These are phyloP conservation scores for Epinephelus coioides DNA, from an alignment of 2,797 vertebrate genomes.

Conservation along the genomic window DNA sequence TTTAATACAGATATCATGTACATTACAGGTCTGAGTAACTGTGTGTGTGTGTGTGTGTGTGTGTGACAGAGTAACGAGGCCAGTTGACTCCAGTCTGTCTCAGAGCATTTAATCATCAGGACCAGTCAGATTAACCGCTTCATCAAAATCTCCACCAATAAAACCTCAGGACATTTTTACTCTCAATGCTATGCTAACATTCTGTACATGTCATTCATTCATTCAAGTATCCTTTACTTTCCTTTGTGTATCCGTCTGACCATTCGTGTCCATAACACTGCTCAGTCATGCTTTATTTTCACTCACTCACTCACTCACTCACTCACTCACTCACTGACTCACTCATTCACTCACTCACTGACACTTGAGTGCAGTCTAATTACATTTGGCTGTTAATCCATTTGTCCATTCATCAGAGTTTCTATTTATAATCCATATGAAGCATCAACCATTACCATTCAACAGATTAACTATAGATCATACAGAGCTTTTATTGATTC, in stretches of 20 bases:
- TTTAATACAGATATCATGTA: neutral
- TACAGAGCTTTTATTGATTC: slow-evolving; percentile 34
- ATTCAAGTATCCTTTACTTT: slow-evolving; percentile 34
- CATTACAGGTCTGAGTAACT: neutral
- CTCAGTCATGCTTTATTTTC: slow-evolving; percentile 43
- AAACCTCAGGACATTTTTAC: slow-evolving; percentile 55
- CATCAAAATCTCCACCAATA: slow-evolving; percentile 64
- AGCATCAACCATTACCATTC: slow-evolving; percentile 50
- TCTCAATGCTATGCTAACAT: slow-evolving; percentile 30
- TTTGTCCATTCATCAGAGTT: slow-evolving; percentile 48
- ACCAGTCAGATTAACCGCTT: slow-evolving; percentile 67
- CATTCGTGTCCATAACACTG: slow-evolving; percentile 23
- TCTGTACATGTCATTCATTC: slow-evolving; percentile 67
- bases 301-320: slow-evolving; percentile 8
- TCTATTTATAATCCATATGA: slow-evolving; percentile 48
- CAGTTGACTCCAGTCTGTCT: slow-evolving; percentile 67
- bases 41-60: neutral
- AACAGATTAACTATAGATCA: slow-evolving; percentile 54
- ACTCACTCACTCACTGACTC: slow-evolving; percentile 3
- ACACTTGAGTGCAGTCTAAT: slow-evolving; percentile 54
- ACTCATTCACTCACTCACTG: neutral
- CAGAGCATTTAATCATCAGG: slow-evolving; percentile 78
- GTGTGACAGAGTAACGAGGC: slow-evolving; percentile 53
- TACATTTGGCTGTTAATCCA: slow-evolving; percentile 73
- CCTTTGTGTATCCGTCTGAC: slow-evolving; percentile 28